phyloP scores from a whole-genome alignment of 2,113 vertebrate genomes.

The Nerophis lumbriciformis region DNA sequence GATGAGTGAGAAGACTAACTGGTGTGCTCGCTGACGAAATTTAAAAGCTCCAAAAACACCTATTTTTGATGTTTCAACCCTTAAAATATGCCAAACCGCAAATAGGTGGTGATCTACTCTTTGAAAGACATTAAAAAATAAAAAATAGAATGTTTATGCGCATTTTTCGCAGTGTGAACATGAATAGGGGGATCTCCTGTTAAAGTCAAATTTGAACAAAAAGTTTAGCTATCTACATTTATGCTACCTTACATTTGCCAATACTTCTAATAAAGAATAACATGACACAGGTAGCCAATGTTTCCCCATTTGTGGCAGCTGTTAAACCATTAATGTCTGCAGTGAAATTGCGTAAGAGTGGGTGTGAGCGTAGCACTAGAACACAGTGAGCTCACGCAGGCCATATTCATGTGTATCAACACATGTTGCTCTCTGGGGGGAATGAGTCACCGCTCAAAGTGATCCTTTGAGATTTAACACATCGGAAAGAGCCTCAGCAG shows the following conservation, averaged over 20 bases:
- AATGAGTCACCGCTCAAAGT: slow-evolving; percentile 18
- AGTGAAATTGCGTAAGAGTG: background rate
- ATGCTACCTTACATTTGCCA: background rate
- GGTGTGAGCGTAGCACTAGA: slow-evolving; percentile 5
- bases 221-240: no score
- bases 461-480: slow-evolving; percentile 7
- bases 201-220: no score
- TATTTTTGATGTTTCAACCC: no score
- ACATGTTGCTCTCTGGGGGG: slow-evolving; percentile 8
- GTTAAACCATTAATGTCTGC: background rate
- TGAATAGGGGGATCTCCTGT: no score
- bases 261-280: background rate
- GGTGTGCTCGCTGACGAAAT: no score
- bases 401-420: slow-evolving; percentile 11
- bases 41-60: no score
- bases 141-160: no score
- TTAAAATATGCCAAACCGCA: no score
- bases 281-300: background rate
- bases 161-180: no score
- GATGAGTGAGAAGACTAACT: no score
- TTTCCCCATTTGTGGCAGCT: background rate
- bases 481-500: background rate
- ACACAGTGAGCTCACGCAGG: background rate
- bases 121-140: no score
- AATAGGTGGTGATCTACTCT: no score